A percentile compares a stretch with the other conserved stretches of the same genome.
Conservation (phyloP, 1,140 invertebrate genomes). For the Probaryconus sp. region DNA sequence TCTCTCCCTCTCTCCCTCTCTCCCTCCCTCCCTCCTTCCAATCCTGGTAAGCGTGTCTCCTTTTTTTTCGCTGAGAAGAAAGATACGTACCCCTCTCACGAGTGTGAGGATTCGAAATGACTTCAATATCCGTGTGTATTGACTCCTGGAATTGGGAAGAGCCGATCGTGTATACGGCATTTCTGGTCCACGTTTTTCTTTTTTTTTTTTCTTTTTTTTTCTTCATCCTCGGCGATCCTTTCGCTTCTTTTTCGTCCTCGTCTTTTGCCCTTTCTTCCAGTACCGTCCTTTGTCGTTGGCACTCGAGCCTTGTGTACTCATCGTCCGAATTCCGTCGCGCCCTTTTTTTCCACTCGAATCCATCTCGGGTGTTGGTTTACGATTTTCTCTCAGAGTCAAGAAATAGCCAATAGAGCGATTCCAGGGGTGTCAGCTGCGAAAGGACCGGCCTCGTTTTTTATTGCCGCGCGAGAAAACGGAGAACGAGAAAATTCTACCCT, state of each 20-base stretch:
- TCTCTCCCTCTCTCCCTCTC: slow-evolving; percentile 44
- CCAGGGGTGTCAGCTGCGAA: slow-evolving; percentile 30
- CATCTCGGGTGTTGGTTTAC: slow-evolving; percentile 10
- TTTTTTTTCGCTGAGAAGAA: too few relatives aligned
- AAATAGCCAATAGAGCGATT: slow-evolving; percentile 40
- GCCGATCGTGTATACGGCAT: slow-evolving; percentile 60
- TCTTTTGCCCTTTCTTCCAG: not conserved
- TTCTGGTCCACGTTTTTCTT: slow-evolving; percentile 34
- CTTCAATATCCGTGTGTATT: slow-evolving; percentile 74
- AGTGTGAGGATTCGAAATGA: slow-evolving; percentile 69
- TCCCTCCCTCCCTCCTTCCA: too few relatives aligned
- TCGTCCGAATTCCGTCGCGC: slow-evolving; percentile 32
- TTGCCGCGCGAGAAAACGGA: not conserved
- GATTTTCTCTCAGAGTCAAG: not conserved
- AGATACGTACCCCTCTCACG: too few relatives aligned
- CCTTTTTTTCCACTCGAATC: slow-evolving; percentile 40
- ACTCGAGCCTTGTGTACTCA: slow-evolving; percentile 8
- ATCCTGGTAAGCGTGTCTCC: too few relatives aligned
- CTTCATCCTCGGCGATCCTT: too few relatives aligned
- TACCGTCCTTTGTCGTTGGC: too few relatives aligned
- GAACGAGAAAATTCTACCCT: too few relatives aligned
- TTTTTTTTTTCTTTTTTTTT: slow-evolving; percentile 1
- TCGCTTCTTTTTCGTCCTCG: not conserved
- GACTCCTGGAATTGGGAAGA: slow-evolving; percentile 72
- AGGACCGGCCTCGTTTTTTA: slow-evolving; percentile 26